These are phyloP conservation scores for Drosophila glabriapex DNA, from an alignment of 2,888 invertebrate species.

Conservation along the genomic window DNA sequence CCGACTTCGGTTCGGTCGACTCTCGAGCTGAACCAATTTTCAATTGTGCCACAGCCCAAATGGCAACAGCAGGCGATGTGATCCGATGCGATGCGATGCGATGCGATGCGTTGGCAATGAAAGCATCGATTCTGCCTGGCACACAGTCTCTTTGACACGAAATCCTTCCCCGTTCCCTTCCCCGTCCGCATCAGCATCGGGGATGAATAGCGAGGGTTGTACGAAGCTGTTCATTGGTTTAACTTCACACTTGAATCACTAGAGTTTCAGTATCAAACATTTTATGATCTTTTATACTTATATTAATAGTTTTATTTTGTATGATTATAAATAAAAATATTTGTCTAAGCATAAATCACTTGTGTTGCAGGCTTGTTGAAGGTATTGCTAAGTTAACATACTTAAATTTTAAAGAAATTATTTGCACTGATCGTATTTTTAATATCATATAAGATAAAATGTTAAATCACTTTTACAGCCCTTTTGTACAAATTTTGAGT, in stretches of 20 bases:
- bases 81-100: conserved; percentile 26
- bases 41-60: conserved; percentile 68
- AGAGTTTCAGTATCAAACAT: background rate
- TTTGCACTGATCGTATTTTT: conserved; percentile 1
- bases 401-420: background rate
- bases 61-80: conserved; percentile 70
- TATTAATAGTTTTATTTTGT: background rate
- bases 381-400: background rate
- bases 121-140: conserved; percentile 32
- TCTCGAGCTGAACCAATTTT: conserved; percentile 66
- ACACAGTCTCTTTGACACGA: conserved; percentile 61
- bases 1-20: conserved; percentile 14
- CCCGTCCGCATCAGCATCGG: conserved; percentile 9
- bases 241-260: background rate
- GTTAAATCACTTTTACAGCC: too few species aligned
- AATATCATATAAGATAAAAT: background rate
- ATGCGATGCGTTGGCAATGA: conserved; percentile 38
- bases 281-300: background rate
- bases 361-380: background rate
- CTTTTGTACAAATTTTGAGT: background rate
- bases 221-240: background rate
- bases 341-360: background rate
- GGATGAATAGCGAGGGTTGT: conserved; percentile 52
- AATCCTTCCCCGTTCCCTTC: conserved; percentile 14
- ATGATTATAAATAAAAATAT: background rate